Base-by-base conservation (phyloP, 2,888 invertebrate species). In the Cheilosia soror region DNA sequence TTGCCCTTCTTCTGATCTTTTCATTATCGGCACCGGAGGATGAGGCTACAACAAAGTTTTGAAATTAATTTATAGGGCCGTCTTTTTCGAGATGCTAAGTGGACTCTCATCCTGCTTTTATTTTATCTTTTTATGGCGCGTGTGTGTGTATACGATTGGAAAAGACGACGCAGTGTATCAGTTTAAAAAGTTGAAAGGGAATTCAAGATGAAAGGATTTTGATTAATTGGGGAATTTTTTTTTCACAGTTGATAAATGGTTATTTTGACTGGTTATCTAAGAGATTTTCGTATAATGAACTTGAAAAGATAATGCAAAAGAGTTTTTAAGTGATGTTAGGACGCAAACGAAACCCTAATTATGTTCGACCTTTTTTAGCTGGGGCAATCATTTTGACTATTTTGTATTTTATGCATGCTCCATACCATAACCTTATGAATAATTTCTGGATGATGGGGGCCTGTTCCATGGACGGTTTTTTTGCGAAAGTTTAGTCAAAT, bases 171-270 rank as follows among this genome's bases (percentile, higher is more conserved):
- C 29, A 33, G 20, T 47, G 65, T 57, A 58, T 65, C 51, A 71
- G 29, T 81, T 71, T 76, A 13, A n/a, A 27, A 62, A 68, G 57
- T 78, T 73, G 42, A 83, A 73, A 73, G 53, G 15, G 83, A 73
- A 78, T 78, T 57, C 37, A 51, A 83, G 78, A 83, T 83, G 78
- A 83, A 83, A 79, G 73, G 73, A 73, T 58, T 79, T 68, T 83
- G 83, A 83, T 83, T 83, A 83, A 83, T 83, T 73, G 68, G 68
- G 58, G 57, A 53, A 63, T 69, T 69, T 58, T 63, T 63, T 37
- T 58, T 15, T 11, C 11, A 6, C 3, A 20, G 7, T 44, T 63
- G 58, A 49, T 63, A 75, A 75, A 75, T 72, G 47, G 33, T 11
- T 58, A 62, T 65, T 57, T 57, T 65, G 55, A 65, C 27, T 47